Conservation (phyloP, 2,888 invertebrate species). For the Chorisops tibialis region DNA sequence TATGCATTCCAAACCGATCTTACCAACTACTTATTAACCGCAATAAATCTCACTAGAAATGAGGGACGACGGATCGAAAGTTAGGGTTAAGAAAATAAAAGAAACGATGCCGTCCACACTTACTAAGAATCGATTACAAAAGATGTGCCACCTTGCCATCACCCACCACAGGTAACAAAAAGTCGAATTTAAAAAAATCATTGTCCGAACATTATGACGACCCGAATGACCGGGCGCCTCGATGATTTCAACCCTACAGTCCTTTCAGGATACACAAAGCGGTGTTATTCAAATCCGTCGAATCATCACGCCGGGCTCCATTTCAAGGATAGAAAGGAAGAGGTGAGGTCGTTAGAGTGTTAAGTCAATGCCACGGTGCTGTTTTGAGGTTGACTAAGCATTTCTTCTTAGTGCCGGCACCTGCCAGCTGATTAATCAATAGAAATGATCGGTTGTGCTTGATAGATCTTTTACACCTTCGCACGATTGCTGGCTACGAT, state of each 20-base stretch:
- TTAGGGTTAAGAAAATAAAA: no score
- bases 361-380: background rate
- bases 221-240: background rate
- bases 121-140: background rate
- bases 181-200: background rate
- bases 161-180: background rate
- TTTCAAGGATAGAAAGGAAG: background rate
- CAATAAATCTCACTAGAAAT: no score
- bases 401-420: background rate
- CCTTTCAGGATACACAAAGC: background rate
- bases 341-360: background rate
- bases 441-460: constrained; percentile 14
- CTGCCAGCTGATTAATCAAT: constrained; percentile 25
- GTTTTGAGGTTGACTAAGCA: constrained; percentile 5
- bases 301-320: background rate
- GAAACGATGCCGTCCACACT: no score
- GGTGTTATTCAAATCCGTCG: background rate
- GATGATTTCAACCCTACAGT: background rate
- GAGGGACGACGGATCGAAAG: no score
- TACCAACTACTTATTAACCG: no score
- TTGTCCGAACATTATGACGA: background rate
- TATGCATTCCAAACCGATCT: no score
- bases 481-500: constrained; percentile 12
- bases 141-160: background rate
- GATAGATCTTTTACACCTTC: constrained; percentile 27